These are phyloP conservation scores for Leucophora obtusa DNA, from an alignment of 2,888 invertebrate genomes.

Conservation along the genomic window DNA sequence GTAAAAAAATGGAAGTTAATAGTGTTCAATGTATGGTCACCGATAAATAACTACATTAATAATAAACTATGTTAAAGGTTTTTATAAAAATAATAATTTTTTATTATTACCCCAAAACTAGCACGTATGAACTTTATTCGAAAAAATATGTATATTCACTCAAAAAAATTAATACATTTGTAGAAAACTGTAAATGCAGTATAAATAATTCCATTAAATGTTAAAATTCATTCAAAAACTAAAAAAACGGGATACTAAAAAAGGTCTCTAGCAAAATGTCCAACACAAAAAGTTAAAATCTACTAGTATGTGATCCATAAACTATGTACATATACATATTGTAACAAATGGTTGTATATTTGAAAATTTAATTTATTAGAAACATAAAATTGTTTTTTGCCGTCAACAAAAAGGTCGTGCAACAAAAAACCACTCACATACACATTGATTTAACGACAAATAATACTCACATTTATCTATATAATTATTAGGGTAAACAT, in stretches of 20 bases:
- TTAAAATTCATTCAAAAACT: conserved; percentile 10
- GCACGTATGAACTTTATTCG: background rate
- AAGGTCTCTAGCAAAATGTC: background rate
- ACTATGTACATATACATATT: conserved; percentile 7
- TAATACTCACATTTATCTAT: conserved; percentile 4
- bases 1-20: too few relatives aligned
- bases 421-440: background rate
- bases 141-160: background rate
- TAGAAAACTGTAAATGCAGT: conserved; percentile 12
- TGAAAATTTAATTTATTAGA: conserved; percentile 50
- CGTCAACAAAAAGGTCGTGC: conserved; percentile 23
- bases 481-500: background rate
- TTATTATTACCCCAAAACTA: background rate
- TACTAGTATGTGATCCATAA: conserved; percentile 10
- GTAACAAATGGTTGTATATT: conserved; percentile 1
- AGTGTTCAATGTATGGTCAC: too few relatives aligned
- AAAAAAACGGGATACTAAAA: background rate
- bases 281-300: conserved; percentile 1
- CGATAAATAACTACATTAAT: too few relatives aligned
- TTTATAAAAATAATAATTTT: too few relatives aligned
- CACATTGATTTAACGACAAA: conserved; percentile 7
- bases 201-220: conserved; percentile 37
- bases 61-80: too few relatives aligned
- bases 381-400: conserved; percentile 48
- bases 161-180: conserved; percentile 4